phyloP scores from a whole-genome alignment of 2,888 invertebrate species.

The Dryadula phaetusa region DNA sequence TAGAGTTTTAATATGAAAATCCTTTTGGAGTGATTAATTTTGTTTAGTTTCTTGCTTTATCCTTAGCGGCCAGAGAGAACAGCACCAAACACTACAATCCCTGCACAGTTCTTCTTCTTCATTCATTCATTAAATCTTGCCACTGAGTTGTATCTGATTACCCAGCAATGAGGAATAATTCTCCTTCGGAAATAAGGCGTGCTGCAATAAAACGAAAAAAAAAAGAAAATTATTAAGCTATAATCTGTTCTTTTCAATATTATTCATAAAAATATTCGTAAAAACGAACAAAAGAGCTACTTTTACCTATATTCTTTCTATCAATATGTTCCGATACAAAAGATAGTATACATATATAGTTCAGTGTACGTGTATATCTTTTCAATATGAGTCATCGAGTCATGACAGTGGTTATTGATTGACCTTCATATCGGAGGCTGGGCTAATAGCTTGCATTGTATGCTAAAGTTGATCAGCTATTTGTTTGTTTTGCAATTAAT shows the following conservation, averaged over 20 bases:
- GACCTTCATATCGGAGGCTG: constrained; percentile 36
- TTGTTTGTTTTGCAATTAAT: constrained; percentile 33
- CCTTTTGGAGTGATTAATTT: too few relatives aligned
- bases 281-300: constrained; percentile 9
- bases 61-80: too few relatives aligned
- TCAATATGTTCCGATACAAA: constrained; percentile 10
- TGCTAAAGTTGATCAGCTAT: constrained; percentile 22
- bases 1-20: too few relatives aligned
- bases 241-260: neutral
- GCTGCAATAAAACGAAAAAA: neutral
- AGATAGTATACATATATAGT: constrained; percentile 4
- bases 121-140: too few relatives aligned
- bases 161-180: neutral
- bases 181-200: too few relatives aligned
- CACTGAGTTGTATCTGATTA: neutral
- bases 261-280: neutral
- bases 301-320: neutral
- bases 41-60: too few relatives aligned
- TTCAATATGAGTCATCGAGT: constrained; percentile 33
- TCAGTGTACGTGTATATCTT: neutral
- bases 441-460: constrained; percentile 32
- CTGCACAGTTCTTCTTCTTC: too few relatives aligned
- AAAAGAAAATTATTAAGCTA: neutral
- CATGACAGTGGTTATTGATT: constrained; percentile 35
- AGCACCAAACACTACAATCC: too few relatives aligned